Evolutionary conservation across 1,140 invertebrate species (phyloP).

Genomic region (Limonius californicus): DNA sequence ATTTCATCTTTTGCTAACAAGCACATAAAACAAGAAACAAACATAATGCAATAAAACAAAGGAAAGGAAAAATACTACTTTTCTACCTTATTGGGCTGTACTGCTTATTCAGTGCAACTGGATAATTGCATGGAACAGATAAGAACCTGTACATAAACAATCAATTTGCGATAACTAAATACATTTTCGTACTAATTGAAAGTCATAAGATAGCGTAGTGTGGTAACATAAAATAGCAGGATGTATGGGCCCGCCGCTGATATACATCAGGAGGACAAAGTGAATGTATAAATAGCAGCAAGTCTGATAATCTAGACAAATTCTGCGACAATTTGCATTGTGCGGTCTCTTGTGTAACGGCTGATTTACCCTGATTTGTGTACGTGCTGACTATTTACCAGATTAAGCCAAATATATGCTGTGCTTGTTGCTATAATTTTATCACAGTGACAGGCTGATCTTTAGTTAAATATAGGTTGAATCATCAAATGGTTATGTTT

Average conservation of each 20-base stretch:
- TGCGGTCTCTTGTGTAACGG: conserved; percentile 35
- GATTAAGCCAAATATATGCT: conserved; percentile 43
- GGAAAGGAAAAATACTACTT: no score
- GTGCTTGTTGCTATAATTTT: conserved; percentile 37
- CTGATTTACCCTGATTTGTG: conserved; percentile 40
- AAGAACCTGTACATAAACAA: conserved; percentile 19
- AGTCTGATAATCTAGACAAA: conserved; percentile 45
- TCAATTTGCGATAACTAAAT: conserved; percentile 25
- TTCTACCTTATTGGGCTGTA: no score
- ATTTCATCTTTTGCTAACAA: no score
- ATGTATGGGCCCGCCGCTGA: conserved; percentile 15
- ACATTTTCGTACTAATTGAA: conserved; percentile 29
- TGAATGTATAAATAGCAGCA: conserved; percentile 33
- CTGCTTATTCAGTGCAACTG: no score
- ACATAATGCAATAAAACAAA: no score
- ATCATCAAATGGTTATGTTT: neutral
- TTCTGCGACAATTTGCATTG: conserved; percentile 47
- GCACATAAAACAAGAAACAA: no score
- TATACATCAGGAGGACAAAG: conserved; percentile 33
- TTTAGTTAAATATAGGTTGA: conserved; percentile 37
- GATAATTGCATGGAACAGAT: neutral
- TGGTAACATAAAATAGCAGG: conserved; percentile 12
- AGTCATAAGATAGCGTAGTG: conserved; percentile 27
- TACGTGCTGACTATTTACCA: conserved; percentile 40
- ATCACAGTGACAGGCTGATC: conserved; percentile 38